Evolutionary conservation across 2,113 vertebrate species (phyloP), one percentile per base, ranked within the genome.

Genomic region (Sitta europaea): DNA sequence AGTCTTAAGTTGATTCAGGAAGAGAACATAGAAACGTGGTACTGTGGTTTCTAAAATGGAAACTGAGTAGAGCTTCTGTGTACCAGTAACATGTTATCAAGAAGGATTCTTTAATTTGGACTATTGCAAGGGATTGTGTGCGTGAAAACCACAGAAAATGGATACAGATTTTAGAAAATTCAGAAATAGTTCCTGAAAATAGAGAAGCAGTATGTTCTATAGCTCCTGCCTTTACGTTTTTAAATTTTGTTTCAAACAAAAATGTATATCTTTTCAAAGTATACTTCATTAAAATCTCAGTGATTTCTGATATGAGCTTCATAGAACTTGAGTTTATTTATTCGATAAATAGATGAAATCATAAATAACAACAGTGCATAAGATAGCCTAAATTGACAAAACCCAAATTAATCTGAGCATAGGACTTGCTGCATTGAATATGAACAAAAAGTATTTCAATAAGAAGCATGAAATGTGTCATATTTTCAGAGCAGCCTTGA

Each of bases 291-390:
- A 96, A 95, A 96, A 88, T 45, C 31, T 75, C 55, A 53, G 81
- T 92, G 62, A 77, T 94, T 95, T 93, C 90, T 87, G 62, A 50
- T 85, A 57, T 1, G 7, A 85, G 50, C 63, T 83, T 80, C 0
- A 0, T 14, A 80, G 68, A 88, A 89, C 70, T 33, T 59, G 35
- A 83, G 75, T 96, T 82, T 86, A 92, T 86, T 62, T 91, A 66
- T 90, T 79, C 75, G 96, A 94, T 90, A 88, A 84, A 95, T 96
- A 93, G 77, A 85, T 94, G 76, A 92, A 96, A 88, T 92, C 7
- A 85, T 85, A 91, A 97, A 96, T 95, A 97, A 73, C 86, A 89
- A 90, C 72, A 95, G 35, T 82, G 35, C 36, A 11, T 72, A 78
- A 83, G 35, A 84, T 83, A 72, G n/a, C 19, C 53, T 72, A 78